Evolutionary conservation across 1,140 invertebrate genomes (phyloP), one percentile per base, ranked within the genome.

Genomic region (Cardiocondyla obscurior): DNA sequence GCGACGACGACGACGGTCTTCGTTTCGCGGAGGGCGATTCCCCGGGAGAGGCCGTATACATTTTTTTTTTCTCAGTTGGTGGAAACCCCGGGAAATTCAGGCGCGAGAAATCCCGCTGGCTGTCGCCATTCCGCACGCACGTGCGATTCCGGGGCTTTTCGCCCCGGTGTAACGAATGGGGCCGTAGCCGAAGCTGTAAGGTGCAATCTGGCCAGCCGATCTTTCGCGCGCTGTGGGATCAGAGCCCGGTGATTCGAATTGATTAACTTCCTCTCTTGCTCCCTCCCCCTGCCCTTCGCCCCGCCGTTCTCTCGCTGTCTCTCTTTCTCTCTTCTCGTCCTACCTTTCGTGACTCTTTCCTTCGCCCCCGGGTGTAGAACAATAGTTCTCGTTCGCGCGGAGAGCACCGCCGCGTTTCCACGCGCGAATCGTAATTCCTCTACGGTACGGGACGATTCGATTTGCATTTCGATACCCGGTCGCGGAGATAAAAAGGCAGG

Each of bases 201-300:
- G 42, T n/a, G 62, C 83, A 88, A 88, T 88, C 86, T 87, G 39
- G 19, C 39, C 62, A 82, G 46, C 85, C 85, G 85, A 87, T 87
- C 85, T 84, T 70, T 72, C 19, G 58, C 44, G 39, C 58, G 25
- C 69, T 51, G 81, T 64, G 51, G 82, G 69, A 87, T 87, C 85
- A 60, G 74, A 79, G 67, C 53, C 69, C 19, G 70, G 85, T 57
- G 82, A 88, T 88, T 87, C 86, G 69, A 88, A 88, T 88, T 81
- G 86, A 88, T 88, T 87, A 81, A 81, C 58, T 76, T 76, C 58
- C 25, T 83, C 82, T 70, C 83, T 81, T 51, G 69, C 42, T 28
- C 22, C 19, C 14, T 44, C 28, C 33, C 8, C 16, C 16, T 14
- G 0, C 12, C 3, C 6, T 22, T 28, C 14, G 22, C n/a, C 57